phyloP scores from a whole-genome alignment of 2,797 vertebrate species.

The Myotis planiceps region DNA sequence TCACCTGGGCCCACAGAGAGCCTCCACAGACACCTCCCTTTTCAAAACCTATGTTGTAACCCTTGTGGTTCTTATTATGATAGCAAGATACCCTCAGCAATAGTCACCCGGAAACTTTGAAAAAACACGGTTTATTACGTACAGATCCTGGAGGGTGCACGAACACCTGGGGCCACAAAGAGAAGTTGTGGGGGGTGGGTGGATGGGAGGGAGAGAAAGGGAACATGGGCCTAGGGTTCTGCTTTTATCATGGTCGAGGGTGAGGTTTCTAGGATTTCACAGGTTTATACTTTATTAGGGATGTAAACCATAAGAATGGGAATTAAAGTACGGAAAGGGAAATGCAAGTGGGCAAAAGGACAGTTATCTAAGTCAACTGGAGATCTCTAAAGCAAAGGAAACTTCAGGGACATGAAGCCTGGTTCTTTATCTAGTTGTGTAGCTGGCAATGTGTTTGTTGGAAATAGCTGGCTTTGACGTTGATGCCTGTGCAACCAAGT shows the following conservation, averaged over 20 bases:
- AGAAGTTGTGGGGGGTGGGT: background rate
- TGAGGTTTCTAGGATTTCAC: background rate
- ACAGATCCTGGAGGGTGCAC: background rate
- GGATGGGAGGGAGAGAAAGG: too few relatives aligned
- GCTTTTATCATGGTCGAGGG: background rate
- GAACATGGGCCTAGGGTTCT: background rate
- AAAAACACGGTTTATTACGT: background rate
- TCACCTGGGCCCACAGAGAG: too few relatives aligned
- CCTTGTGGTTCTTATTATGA: background rate
- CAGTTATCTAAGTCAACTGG: background rate
- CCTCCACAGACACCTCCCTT: background rate
- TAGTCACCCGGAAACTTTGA: background rate
- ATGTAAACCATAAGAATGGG: background rate
- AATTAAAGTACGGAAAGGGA: background rate
- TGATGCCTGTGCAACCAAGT: background rate
- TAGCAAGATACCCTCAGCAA: background rate
- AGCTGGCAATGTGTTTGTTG: background rate
- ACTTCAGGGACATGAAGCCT: background rate
- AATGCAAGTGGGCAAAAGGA: background rate
- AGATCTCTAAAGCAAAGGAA: background rate
- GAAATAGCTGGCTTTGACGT: background rate
- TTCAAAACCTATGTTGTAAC: background rate
- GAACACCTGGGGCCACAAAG: background rate
- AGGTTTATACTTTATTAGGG: background rate
- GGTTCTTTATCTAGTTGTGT: background rate